Evolutionary conservation across 2,113 vertebrate genomes (phyloP).

Genomic region (Ptyas mucosa): DNA sequence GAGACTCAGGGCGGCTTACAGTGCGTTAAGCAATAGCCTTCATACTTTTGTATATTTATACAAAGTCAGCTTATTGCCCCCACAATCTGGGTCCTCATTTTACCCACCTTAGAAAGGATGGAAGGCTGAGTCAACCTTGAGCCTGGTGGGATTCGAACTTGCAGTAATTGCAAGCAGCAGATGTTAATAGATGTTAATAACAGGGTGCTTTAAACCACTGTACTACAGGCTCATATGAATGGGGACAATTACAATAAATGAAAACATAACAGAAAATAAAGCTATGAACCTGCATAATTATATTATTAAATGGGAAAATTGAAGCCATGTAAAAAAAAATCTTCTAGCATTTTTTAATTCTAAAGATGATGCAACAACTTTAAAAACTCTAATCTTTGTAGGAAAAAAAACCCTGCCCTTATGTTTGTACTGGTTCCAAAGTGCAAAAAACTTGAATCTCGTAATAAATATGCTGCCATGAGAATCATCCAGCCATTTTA

Average conservation of each 20-base stretch:
- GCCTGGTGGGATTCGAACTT: too few relatives aligned
- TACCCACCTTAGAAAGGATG: too few relatives aligned
- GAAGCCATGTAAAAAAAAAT: neutral
- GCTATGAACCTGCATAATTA: conserved; percentile 37
- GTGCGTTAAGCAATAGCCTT: too few relatives aligned
- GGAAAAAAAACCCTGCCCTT: conserved; percentile 26
- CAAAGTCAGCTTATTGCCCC: too few relatives aligned
- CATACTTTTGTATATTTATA: too few relatives aligned
- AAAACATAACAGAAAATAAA: conserved; percentile 51
- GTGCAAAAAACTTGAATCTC: neutral
- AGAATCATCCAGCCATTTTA: conserved; percentile 12
- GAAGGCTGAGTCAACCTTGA: too few relatives aligned
- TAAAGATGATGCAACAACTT: conserved; percentile 33
- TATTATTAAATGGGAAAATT: conserved; percentile 27
- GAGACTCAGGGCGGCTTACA: too few relatives aligned
- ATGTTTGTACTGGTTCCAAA: neutral
- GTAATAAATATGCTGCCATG: neutral
- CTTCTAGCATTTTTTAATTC: neutral
- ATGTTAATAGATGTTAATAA: too few relatives aligned
- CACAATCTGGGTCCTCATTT: too few relatives aligned
- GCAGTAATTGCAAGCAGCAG: too few relatives aligned
- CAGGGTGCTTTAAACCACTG: too few relatives aligned
- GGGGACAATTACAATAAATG: conserved; percentile 20
- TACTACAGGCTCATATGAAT: too few relatives aligned
- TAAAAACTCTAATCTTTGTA: conserved; percentile 14